These are phyloP conservation scores for Leguminivora glycinivorella DNA, from an alignment of 1,140 invertebrate species.

Conservation along the genomic window DNA sequence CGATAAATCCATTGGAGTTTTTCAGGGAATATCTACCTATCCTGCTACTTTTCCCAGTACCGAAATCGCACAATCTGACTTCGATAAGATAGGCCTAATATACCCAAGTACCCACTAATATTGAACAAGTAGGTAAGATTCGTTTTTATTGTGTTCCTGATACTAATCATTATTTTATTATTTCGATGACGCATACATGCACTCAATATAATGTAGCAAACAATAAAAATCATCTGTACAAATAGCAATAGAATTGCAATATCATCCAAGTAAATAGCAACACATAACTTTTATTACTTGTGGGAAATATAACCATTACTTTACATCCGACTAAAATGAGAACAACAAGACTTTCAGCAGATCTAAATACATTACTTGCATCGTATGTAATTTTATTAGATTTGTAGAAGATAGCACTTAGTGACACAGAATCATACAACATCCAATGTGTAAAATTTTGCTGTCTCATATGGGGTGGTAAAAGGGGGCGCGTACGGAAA, in stretches of 20 bases:
- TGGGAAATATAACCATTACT: constrained; percentile 31
- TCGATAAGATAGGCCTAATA: too few relatives aligned
- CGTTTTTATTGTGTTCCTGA: not conserved
- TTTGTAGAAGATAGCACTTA: not conserved
- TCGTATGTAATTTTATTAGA: not conserved
- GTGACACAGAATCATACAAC: not conserved
- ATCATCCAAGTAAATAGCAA: constrained; percentile 17
- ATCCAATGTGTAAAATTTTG: not conserved
- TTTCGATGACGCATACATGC: not conserved
- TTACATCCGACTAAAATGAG: constrained; percentile 18
- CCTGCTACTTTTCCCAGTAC: too few relatives aligned
- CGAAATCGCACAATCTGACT: too few relatives aligned
- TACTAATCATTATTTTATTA: not conserved
- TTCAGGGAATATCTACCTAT: too few relatives aligned
- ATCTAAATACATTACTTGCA: constrained; percentile 24
- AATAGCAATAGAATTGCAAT: constrained; percentile 11
- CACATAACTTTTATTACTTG: constrained; percentile 24
- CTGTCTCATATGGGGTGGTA: constrained; percentile 13
- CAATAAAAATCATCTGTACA: constrained; percentile 11
- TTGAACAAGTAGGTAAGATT: too few relatives aligned
- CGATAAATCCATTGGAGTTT: too few relatives aligned
- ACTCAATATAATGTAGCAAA: constrained; percentile 3
- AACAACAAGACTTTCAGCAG: not conserved
- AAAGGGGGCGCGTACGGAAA: constrained; percentile 43
- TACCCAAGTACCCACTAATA: too few relatives aligned